Evolutionary conservation across 2,113 vertebrate species (phyloP).

Genomic region (Chionis minor): DNA sequence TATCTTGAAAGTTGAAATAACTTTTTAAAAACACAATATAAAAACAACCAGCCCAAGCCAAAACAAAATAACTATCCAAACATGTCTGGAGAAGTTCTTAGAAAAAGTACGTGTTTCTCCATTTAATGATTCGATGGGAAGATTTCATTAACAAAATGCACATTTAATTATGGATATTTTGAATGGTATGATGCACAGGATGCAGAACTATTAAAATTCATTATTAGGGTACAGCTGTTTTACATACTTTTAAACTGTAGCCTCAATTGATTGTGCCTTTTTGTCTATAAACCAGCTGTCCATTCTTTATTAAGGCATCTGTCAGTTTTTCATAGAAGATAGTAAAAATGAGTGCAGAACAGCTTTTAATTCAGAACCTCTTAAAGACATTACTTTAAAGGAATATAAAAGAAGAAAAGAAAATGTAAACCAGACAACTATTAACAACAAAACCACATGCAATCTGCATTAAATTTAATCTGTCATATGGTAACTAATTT

Average conservation of each 20-base stretch:
- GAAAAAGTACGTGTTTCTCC: slow-evolving; percentile 11
- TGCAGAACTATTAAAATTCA: slow-evolving; percentile 47
- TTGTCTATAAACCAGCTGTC: slow-evolving; percentile 63
- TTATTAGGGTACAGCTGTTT: slow-evolving; percentile 61
- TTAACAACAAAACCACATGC: not conserved
- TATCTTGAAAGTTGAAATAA: slow-evolving; percentile 44
- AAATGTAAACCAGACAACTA: not conserved
- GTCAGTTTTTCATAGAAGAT: slow-evolving; percentile 8
- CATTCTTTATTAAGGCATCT: slow-evolving; percentile 68
- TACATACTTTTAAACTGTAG: slow-evolving; percentile 62
- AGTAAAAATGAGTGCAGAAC: slow-evolving; percentile 22
- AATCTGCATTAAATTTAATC: not conserved
- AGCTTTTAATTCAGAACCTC: slow-evolving; percentile 16
- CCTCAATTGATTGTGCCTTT: slow-evolving; percentile 43
- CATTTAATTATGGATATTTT: slow-evolving; percentile 57
- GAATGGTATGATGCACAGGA: slow-evolving; percentile 1
- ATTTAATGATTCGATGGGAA: slow-evolving; percentile 12
- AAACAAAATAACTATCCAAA: not conserved
- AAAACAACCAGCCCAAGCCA: not conserved
- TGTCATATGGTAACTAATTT: not conserved
- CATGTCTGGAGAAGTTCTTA: not conserved
- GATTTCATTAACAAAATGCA: slow-evolving; percentile 57
- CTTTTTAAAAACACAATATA: not conserved
- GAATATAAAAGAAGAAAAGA: not conserved
- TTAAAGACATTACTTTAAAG: not conserved